These are phyloP conservation scores for Scaptomyza polygonia DNA, from an alignment of 2,888 invertebrate genomes.

Conservation along the genomic window DNA sequence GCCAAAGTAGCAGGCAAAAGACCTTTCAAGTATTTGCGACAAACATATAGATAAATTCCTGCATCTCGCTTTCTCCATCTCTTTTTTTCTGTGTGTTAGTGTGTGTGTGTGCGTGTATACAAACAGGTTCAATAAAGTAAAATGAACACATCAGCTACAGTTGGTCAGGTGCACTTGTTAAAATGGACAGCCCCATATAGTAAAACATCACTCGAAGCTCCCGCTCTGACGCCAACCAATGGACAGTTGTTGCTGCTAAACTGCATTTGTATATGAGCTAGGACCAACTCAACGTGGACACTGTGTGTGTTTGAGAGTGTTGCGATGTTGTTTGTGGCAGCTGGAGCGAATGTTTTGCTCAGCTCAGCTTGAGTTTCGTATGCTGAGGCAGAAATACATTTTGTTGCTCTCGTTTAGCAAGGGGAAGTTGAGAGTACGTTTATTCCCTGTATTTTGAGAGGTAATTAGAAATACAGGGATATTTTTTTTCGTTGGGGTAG, in stretches of 20 bases:
- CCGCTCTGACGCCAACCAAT: not conserved
- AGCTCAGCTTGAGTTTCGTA: slow-evolving; percentile 9
- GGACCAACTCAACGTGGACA: slow-evolving; percentile 43
- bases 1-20: slow-evolving; percentile 55
- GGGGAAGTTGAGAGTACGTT: slow-evolving; percentile 17
- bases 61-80: slow-evolving; percentile 9
- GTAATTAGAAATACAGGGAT: slow-evolving; percentile 1
- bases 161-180: slow-evolving; percentile 69
- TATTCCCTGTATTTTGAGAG: slow-evolving; percentile 4
- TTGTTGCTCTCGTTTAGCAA: slow-evolving; percentile 5
- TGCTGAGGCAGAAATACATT: slow-evolving; percentile 21
- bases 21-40: slow-evolving; percentile 52
- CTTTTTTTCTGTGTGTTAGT: not conserved
- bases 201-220: not conserved
- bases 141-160: slow-evolving; percentile 67
- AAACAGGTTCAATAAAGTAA: slow-evolving; percentile 49
- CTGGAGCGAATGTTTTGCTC: slow-evolving; percentile 27
- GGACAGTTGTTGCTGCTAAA: slow-evolving; percentile 51
- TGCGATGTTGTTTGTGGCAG: slow-evolving; percentile 23
- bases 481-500: not conserved
- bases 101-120: slow-evolving; percentile 34
- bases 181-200: slow-evolving; percentile 42
- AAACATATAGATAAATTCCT: slow-evolving; percentile 20
- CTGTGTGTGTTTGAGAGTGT: slow-evolving; percentile 3
- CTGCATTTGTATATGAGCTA: slow-evolving; percentile 76